A percentile compares a stretch with the other conserved stretches of the same genome.
These are phyloP conservation scores for Epizoanthus stellaris DNA, from an alignment of 92 coral and sea anemone species.

Conservation along the genomic window DNA sequence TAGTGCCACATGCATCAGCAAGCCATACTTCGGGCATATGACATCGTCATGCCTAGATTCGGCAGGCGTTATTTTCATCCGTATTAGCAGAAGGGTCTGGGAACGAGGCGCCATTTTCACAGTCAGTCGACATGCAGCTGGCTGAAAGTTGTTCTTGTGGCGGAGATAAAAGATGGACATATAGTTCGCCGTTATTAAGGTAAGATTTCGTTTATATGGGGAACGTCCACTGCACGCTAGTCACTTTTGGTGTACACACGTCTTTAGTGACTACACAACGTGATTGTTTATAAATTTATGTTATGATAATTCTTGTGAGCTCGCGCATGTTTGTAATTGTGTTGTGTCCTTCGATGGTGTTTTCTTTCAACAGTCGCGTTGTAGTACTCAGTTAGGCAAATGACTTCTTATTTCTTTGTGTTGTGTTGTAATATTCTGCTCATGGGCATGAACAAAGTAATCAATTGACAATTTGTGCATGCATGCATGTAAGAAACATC, in stretches of 20 bases:
- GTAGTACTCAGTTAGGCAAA: no score
- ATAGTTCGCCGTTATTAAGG: constrained; percentile 29
- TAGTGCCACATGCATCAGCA: not conserved
- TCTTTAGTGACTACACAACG: not conserved
- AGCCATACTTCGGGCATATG: not conserved
- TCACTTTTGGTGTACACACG: constrained; percentile 39
- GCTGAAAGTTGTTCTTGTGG: constrained; percentile 25
- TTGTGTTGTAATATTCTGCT: no score
- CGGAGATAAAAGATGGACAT: constrained; percentile 9
- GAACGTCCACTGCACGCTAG: constrained; percentile 40
- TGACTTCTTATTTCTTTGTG: no score
- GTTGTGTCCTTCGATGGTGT: not conserved
- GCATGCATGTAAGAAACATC: no score
- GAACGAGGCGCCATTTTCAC: constrained; percentile 36
- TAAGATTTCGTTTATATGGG: constrained; percentile 34
- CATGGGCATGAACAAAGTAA: no score
- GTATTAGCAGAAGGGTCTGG: constrained; percentile 22
- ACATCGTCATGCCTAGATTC: not conserved
- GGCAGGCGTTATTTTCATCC: not conserved
- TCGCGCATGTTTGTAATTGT: not conserved
- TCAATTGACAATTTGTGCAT: no score
- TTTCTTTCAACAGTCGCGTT: not conserved
- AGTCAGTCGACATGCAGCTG: constrained; percentile 18
- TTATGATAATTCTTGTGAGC: no score
- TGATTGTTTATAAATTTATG: constrained; percentile 1